A percentile compares a stretch with the other conserved stretches of the same genome.
Evolutionary conservation across 2,888 invertebrate species (phyloP).

Genomic region (Synanthedon formicaeformis): DNA sequence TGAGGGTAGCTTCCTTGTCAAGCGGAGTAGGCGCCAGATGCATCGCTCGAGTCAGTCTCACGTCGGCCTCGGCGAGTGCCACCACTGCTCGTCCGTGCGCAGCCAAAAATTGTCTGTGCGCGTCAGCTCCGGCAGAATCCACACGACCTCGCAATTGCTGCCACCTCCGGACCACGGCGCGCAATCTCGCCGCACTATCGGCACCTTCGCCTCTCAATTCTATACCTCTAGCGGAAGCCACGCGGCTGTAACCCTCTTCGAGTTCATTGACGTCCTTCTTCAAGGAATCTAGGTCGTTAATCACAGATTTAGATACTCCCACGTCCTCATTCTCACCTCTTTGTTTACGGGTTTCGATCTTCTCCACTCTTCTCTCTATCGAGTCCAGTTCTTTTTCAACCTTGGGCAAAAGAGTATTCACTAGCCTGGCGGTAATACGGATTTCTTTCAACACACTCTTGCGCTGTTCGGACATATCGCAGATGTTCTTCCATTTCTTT

Average conservation of each 20-base stretch:
- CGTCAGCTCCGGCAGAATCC: conserved; percentile 69
- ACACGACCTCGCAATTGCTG: conserved; percentile 72
- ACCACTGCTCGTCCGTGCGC: conserved; percentile 80
- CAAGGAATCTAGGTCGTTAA: conserved; percentile 71
- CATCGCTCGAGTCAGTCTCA: conserved; percentile 77
- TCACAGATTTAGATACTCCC: conserved; percentile 70
- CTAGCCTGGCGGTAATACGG: conserved; percentile 74
- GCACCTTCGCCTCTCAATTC: conserved; percentile 75
- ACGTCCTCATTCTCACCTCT: conserved; percentile 58
- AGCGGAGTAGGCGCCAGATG: conserved; percentile 66
- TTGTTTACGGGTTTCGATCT: conserved; percentile 52
- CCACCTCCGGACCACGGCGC: conserved; percentile 75
- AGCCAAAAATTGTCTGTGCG: conserved; percentile 76
- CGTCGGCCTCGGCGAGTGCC: conserved; percentile 78
- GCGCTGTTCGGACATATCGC: conserved; percentile 77
- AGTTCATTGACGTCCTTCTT: conserved; percentile 73
- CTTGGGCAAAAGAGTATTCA: conserved; percentile 73
- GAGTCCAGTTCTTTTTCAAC: conserved; percentile 73
- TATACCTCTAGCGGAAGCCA: conserved; percentile 75
- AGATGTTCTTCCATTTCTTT: conserved; percentile 83
- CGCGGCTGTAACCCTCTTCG: conserved; percentile 77
- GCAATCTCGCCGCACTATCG: conserved; percentile 74
- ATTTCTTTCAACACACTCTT: conserved; percentile 49
- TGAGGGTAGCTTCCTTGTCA: conserved; percentile 48
- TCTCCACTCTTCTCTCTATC: conserved; percentile 72